Percentiles rank a stretch among this genome's conserved stretches.
phyloP scores from a whole-genome alignment of 30 jellyfish, hydroid and myxozoan genomes.

The Cassiopea andromeda region DNA sequence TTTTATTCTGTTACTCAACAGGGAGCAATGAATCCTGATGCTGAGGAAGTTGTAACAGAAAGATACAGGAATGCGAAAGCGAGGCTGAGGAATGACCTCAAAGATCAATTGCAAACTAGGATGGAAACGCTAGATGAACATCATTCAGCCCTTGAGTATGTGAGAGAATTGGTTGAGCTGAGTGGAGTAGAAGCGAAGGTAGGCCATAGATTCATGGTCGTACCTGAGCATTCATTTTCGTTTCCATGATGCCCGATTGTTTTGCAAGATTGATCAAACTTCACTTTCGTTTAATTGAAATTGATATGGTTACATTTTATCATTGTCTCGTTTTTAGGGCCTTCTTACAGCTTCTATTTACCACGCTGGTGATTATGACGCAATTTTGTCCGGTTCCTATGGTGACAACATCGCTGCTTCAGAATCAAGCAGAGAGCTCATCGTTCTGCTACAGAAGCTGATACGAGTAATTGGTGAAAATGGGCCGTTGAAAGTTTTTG shows the following conservation, averaged over 20 bases:
- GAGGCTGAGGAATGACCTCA: slow-evolving; percentile 75
- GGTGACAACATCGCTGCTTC: slow-evolving; percentile 91
- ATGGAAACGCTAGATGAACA: slow-evolving; percentile 90
- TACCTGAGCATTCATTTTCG: neutral
- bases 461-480: slow-evolving; percentile 85
- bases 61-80: slow-evolving; percentile 78
- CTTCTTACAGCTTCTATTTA: slow-evolving; percentile 60
- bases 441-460: slow-evolving; percentile 81
- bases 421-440: slow-evolving; percentile 90
- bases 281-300: neutral
- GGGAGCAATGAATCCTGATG: slow-evolving; percentile 99
- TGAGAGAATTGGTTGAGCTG: slow-evolving; percentile 92
- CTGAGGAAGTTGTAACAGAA: slow-evolving; percentile 89
- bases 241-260: neutral
- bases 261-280: neutral
- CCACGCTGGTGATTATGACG: slow-evolving; percentile 90
- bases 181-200: slow-evolving; percentile 97
- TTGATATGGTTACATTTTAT: neutral
- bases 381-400: slow-evolving; percentile 84
- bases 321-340: slow-evolving; percentile 22
- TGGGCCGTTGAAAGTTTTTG: slow-evolving; percentile 73
- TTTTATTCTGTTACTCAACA: slow-evolving; percentile 6
- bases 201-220: neutral
- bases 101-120: slow-evolving; percentile 86
- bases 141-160: slow-evolving; percentile 83